Percentiles rank a stretch among this genome's conserved stretches.
Conservation (phyloP, 2,888 invertebrate genomes). For the Drosophila stalkeri region DNA sequence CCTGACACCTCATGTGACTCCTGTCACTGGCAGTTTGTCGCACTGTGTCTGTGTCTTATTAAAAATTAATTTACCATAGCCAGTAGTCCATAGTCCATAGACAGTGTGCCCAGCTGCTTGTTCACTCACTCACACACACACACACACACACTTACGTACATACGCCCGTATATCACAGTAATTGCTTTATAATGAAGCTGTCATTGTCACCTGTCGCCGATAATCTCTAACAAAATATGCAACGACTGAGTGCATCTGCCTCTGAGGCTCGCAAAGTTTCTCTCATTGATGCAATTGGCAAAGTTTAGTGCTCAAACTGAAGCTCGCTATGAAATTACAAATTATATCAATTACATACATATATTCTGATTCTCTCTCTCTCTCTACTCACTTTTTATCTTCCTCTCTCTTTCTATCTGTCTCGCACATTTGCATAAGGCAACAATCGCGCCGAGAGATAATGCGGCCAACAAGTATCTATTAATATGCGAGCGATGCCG, state of each 20-base stretch:
- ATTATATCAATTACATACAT: not conserved
- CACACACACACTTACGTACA: conserved; percentile 22
- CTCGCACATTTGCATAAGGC: conserved; percentile 46
- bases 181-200: conserved; percentile 83
- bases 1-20: conserved; percentile 61
- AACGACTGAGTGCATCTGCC: conserved; percentile 9
- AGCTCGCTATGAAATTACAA: conserved; percentile 27
- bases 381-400: too few relatives aligned
- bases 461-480: conserved; percentile 46
- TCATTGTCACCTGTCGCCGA: conserved; percentile 83
- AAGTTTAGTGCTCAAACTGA: conserved; percentile 20
- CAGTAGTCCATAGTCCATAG: conserved; percentile 10
- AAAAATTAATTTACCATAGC: conserved; percentile 72
- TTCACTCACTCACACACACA: conserved; percentile 18
- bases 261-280: conserved; percentile 13
- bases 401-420: not conserved
- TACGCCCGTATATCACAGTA: conserved; percentile 50
- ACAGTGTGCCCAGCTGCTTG: conserved; percentile 50
- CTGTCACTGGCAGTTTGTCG: conserved; percentile 75
- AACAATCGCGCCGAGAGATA: conserved; percentile 37
- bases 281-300: conserved; percentile 20
- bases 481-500: conserved; percentile 51
- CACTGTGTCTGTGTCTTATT: conserved; percentile 59
- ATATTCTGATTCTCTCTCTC: conserved; percentile 9
- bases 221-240: conserved; percentile 70